phyloP scores from a whole-genome alignment of 2,113 vertebrate species.

The Pyrgilauda ruficollis region DNA sequence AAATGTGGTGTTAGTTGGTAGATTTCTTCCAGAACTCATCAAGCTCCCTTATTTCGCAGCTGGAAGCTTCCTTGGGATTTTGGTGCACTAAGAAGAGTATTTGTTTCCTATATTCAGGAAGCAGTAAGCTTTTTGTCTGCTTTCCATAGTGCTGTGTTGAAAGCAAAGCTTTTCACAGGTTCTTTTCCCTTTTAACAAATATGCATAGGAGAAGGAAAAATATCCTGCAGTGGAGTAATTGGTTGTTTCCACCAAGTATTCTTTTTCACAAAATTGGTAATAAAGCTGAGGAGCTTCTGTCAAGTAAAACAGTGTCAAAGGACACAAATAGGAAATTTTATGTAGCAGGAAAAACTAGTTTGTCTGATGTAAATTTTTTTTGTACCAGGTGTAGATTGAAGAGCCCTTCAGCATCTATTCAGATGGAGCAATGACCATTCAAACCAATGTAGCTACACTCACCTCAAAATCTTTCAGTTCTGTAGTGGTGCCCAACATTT shows the following conservation, averaged over 20 bases:
- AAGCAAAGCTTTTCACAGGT: not conserved
- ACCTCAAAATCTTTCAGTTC: not conserved
- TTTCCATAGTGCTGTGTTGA: not conserved
- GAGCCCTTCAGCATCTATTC: not conserved
- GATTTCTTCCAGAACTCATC: not conserved
- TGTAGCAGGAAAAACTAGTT: not conserved
- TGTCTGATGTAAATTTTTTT: not conserved
- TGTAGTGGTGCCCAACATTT: not conserved
- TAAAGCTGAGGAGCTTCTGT: not conserved
- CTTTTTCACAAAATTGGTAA: not conserved
- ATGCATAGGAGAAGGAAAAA: not conserved
- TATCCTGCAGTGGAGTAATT: not conserved
- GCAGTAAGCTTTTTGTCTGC: not conserved
- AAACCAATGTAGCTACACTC: not conserved
- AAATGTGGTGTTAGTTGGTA: not conserved
- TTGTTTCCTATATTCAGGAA: not conserved
- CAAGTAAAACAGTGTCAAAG: not conserved
- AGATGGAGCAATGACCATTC: not conserved
- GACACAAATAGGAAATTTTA: not conserved
- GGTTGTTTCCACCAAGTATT: not conserved
- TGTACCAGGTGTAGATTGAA: not conserved
- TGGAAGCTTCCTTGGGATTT: not conserved
- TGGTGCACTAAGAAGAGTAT: not conserved
- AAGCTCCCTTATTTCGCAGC: not conserved
- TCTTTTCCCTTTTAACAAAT: not conserved